Percentiles rank a stretch among this genome's conserved stretches.
These are phyloP conservation scores for Tokudaia muenninki DNA, from an alignment of 2,797 vertebrate species.

Conservation along the genomic window DNA sequence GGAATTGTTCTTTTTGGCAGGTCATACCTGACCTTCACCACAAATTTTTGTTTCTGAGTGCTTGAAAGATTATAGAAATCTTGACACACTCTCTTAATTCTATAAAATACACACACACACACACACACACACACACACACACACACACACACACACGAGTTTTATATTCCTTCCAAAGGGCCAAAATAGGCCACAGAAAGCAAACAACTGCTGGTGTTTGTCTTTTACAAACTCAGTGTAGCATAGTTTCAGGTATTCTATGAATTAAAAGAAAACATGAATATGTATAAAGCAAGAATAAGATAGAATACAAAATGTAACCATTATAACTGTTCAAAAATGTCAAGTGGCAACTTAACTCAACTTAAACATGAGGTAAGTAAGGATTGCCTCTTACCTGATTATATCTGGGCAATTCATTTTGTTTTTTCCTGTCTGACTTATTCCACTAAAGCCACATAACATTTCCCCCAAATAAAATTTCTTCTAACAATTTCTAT, in stretches of 20 bases:
- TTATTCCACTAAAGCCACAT: neutral
- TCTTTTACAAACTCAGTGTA: neutral
- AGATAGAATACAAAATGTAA: neutral
- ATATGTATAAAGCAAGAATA: neutral
- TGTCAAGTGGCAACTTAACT: constrained; percentile 5
- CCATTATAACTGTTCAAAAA: neutral
- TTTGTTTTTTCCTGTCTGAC: constrained; percentile 29
- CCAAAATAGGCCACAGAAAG: constrained; percentile 29
- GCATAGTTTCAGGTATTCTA: neutral
- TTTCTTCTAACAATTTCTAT: neutral
- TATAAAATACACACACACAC: neutral
- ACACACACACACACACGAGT: neutral
- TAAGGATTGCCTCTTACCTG: neutral
- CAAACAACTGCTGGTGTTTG: neutral
- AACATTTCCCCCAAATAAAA: neutral
- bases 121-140: neutral
- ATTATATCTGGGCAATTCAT: neutral
- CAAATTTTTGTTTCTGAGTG: neutral
- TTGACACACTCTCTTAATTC: neutral
- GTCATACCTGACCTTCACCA: neutral
- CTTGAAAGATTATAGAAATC: neutral
- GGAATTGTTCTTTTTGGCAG: neutral
- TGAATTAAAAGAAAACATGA: neutral
- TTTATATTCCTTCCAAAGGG: constrained; percentile 33
- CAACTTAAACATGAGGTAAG: constrained; percentile 26